Percentiles rank a stretch among this genome's conserved stretches.
These are phyloP conservation scores for Papilio glaucus DNA, from an alignment of 1,140 invertebrate species.

Conservation along the genomic window DNA sequence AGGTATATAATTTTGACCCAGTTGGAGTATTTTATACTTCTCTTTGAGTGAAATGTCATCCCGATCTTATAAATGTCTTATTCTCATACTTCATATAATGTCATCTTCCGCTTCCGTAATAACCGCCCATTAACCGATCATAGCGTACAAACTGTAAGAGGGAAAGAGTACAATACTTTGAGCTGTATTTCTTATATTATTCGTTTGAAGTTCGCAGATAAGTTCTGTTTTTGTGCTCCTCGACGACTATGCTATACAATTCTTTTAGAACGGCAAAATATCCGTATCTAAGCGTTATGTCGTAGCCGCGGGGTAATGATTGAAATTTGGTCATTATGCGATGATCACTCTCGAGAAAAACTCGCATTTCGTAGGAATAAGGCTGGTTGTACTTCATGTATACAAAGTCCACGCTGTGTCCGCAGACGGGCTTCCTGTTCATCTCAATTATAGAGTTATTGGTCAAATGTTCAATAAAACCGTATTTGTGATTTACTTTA, in stretches of 20 bases:
- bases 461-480: slow-evolving; percentile 58
- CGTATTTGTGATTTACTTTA: slow-evolving; percentile 67
- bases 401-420: slow-evolving; percentile 72
- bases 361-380: slow-evolving; percentile 66
- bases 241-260: slow-evolving; percentile 58
- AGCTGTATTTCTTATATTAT: slow-evolving; percentile 31
- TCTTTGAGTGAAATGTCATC: slow-evolving; percentile 43
- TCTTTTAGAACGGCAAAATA: slow-evolving; percentile 71
- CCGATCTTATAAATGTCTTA: not conserved
- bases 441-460: slow-evolving; percentile 62
- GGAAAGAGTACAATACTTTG: slow-evolving; percentile 29
- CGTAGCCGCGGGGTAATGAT: slow-evolving; percentile 59
- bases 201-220: slow-evolving; percentile 13
- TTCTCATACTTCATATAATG: slow-evolving; percentile 10
- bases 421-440: slow-evolving; percentile 61
- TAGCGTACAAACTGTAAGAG: slow-evolving; percentile 5
- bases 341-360: slow-evolving; percentile 60
- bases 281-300: slow-evolving; percentile 54
- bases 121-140: slow-evolving; percentile 28
- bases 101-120: not conserved
- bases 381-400: slow-evolving; percentile 49
- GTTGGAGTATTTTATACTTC: slow-evolving; percentile 50
- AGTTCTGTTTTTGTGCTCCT: slow-evolving; percentile 51
- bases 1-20: slow-evolving; percentile 67
- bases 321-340: slow-evolving; percentile 66